A percentile compares a stretch with the other conserved stretches of the same genome.
Evolutionary conservation across 2,888 invertebrate species (phyloP).

Genomic region (Tuberolachnus salignus): DNA sequence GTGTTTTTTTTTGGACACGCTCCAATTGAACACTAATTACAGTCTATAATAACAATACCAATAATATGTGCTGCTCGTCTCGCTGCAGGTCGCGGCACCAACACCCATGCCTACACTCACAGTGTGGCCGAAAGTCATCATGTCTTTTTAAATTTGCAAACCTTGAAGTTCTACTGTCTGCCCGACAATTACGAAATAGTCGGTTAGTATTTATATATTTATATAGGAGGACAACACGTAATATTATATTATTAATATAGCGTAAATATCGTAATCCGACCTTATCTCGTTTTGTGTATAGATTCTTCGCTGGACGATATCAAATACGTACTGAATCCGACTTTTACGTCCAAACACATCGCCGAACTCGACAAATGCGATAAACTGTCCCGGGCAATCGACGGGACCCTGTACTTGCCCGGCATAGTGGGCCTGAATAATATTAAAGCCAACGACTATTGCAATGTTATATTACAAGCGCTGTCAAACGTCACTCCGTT

Average conservation of each 20-base stretch:
- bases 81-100: conserved; percentile 87
- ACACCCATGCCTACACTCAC: conserved; percentile 98
- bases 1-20: conserved; percentile 1
- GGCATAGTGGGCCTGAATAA: conserved; percentile 98
- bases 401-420: conserved; percentile 94
- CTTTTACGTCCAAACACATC: conserved; percentile 85
- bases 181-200: conserved; percentile 99
- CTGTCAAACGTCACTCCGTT: conserved; percentile 93
- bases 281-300: conserved; percentile 60
- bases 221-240: too few relatives aligned
- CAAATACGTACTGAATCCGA: conserved; percentile 97
- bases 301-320: conserved; percentile 97
- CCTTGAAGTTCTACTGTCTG: conserved; percentile 96
- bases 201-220: conserved; percentile 73
- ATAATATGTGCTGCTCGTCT: neutral
- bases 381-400: conserved; percentile 91
- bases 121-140: conserved; percentile 97
- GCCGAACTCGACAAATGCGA: conserved; percentile 77
- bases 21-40: conserved; percentile 34
- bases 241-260: neutral
- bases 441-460: conserved; percentile 99
- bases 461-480: conserved; percentile 96
- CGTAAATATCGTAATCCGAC: neutral
- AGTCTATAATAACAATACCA: neutral
- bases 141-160: conserved; percentile 95